Evolutionary conservation across 92 coral and sea anemone genomes (phyloP).

Genomic region (Anthopleura xanthogrammica): DNA sequence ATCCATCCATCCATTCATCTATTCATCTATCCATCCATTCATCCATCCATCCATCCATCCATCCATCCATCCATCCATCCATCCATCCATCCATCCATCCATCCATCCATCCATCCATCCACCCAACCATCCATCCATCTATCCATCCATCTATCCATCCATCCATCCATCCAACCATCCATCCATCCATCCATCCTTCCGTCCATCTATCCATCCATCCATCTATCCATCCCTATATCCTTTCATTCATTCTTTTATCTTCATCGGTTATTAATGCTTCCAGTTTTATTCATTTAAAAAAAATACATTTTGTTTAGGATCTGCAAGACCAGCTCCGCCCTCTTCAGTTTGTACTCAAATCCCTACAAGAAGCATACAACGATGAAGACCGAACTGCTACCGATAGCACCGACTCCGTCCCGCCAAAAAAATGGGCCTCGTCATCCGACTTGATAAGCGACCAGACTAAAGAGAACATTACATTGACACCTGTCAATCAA

Average conservation of each 20-base stretch:
- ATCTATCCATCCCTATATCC: not conserved
- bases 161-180: not conserved
- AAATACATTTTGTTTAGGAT: conserved; percentile 41
- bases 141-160: no score
- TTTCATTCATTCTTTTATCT: not conserved
- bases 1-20: not conserved
- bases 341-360: conserved; percentile 74
- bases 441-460: conserved; percentile 81
- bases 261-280: not conserved
- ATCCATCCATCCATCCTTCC: no score
- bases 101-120: no score
- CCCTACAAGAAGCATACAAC: conserved; percentile 77
- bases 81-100: no score
- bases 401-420: conserved; percentile 32
- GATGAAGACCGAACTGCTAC: conserved; percentile 52
- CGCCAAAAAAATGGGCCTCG: conserved; percentile 79
- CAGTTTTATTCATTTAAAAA: not conserved
- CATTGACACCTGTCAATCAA: conserved; percentile 71
- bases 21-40: not conserved
- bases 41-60: no score
- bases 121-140: no score
- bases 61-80: not conserved
- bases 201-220: no score
- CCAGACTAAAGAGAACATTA: conserved; percentile 65
- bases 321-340: conserved; percentile 79